Base-by-base conservation (phyloP, 2,113 vertebrate species). In the Amphilophus citrinellus region DNA sequence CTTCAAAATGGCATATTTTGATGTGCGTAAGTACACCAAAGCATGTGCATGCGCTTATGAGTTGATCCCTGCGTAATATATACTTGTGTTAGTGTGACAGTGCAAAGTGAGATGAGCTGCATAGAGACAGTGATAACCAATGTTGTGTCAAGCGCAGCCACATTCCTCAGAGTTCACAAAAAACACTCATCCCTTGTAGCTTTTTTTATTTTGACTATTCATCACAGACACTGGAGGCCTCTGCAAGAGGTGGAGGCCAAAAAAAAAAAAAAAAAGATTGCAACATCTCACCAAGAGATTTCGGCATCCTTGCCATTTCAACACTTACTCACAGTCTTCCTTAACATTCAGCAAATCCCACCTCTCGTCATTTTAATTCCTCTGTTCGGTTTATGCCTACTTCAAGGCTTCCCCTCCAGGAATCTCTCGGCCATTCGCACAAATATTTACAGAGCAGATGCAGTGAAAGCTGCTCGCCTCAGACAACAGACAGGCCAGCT, bases 401-500 rank as follows among this genome's bases (percentile, higher is more conserved):
- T 81, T 89, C 37, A 17, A 71, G 84, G 83, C 57, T 83, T 90
- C 42, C 44, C 5, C 83, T 65, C 42, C n/a, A 18, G 44, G 68
- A 91, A 80, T 91, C 89, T 14, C 35, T 82, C 63, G 56, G 89
- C 61, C 62, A 44, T 84, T 92, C 84, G 82, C 89, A 76, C 87
- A 94, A 94, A 93, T 94, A 93, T 94, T 93, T 93, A 91, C 66
- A 39, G 79, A 68, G 27, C 56, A 32, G 79, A 39, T 2, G 42
- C 82, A 62, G 56, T 57, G 66, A 91, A 82, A 3, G 14, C 60
- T 11, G 37, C 80, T 59, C 6, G 20, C 61, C 57, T 79, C 20
- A 44, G 14, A 84, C 53, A 24, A 37, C 66, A 66, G 17, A 8
- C 59, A 22, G 32, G 27, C 27, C 30, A n/a, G 71, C 58, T 61